phyloP scores from a whole-genome alignment of 2,113 vertebrate species.

The Ardeotis arabs region DNA sequence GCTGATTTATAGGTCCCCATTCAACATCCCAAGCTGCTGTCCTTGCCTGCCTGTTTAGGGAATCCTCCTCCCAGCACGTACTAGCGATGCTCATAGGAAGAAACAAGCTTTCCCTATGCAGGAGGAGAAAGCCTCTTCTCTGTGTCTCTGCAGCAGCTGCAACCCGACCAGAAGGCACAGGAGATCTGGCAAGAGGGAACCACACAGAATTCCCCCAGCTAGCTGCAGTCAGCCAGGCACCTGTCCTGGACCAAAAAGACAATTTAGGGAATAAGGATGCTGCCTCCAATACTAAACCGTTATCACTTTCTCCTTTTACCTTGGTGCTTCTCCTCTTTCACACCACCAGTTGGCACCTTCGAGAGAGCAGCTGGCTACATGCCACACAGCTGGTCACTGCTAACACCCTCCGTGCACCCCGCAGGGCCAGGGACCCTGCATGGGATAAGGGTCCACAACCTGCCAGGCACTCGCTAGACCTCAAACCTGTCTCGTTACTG shows the following conservation, averaged over 20 bases:
- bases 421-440: background rate
- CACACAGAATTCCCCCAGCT: background rate
- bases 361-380: background rate
- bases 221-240: background rate
- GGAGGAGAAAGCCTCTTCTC: background rate
- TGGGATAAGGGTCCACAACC: background rate
- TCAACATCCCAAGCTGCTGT: conserved; percentile 11
- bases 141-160: conserved; percentile 28
- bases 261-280: background rate
- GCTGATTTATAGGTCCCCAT: conserved; percentile 52
- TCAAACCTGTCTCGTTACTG: background rate
- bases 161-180: background rate
- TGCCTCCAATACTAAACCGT: background rate
- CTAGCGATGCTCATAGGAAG: background rate
- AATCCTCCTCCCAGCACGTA: conserved; percentile 49
- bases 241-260: background rate
- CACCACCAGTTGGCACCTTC: background rate
- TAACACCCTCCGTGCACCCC: background rate
- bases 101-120: background rate
- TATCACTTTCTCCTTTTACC: background rate
- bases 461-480: accelerated
- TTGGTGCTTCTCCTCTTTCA: background rate
- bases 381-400: background rate
- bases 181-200: background rate
- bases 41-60: conserved; percentile 38